Conservation (phyloP, 2,113 vertebrate species). For the Patagioenas fasciata region DNA sequence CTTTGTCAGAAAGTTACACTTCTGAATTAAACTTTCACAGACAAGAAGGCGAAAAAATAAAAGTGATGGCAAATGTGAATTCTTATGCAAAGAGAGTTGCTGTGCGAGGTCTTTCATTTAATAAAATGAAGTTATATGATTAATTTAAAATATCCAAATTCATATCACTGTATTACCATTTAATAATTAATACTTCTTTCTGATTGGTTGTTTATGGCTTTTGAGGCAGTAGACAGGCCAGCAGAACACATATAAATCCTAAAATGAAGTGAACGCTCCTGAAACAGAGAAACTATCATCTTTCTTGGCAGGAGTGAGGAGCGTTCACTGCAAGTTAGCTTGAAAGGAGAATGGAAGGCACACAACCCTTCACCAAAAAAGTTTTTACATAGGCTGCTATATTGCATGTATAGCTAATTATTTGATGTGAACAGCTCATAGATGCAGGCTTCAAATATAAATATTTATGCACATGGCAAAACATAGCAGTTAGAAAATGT, state of each 20-base stretch:
- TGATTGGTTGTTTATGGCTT: background rate
- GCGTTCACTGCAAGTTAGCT: background rate
- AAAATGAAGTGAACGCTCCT: background rate
- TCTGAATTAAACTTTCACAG: background rate
- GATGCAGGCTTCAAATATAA: background rate
- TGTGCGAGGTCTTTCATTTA: background rate
- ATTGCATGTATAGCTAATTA: background rate
- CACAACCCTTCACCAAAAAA: background rate
- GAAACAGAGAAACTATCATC: background rate
- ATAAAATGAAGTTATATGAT: background rate
- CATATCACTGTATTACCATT: background rate
- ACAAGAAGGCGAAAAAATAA: background rate
- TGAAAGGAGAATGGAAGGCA: background rate
- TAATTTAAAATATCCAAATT: background rate
- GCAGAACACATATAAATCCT: fast-evolving
- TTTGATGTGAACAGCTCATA: background rate
- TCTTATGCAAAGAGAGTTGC: background rate
- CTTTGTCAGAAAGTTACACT: background rate
- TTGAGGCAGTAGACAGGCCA: background rate
- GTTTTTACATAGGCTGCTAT: background rate
- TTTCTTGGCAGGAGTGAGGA: background rate
- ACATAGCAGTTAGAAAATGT: background rate
- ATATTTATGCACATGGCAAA: background rate
- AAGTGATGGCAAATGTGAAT: background rate
- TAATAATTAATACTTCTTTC: background rate